Evolutionary conservation across 2,113 vertebrate genomes (phyloP).

Genomic region (Hippocampus barbouri): DNA sequence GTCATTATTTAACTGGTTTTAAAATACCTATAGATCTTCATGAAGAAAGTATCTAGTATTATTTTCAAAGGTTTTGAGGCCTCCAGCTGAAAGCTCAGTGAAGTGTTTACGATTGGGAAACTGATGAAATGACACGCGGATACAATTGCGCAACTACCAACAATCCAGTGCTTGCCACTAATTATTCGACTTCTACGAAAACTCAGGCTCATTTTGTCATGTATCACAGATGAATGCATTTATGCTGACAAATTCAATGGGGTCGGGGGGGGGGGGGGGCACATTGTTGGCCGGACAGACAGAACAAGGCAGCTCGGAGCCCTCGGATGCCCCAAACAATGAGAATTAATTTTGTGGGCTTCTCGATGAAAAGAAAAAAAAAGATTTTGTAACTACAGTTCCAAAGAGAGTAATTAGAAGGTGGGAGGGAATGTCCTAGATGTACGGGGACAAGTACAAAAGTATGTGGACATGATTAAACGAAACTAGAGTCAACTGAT

Average conservation of each 20-base stretch:
- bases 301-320: conserved; percentile 36
- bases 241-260: conserved; percentile 17
- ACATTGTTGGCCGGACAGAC: conserved; percentile 20
- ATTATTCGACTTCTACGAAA: background rate
- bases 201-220: background rate
- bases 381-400: conserved; percentile 47
- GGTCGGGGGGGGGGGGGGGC: conserved; percentile 3
- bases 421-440: conserved; percentile 13
- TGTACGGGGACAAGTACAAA: conserved; percentile 2
- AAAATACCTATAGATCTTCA: too few species aligned
- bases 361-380: conserved; percentile 46
- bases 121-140: background rate
- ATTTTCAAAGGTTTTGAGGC: background rate
- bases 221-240: conserved; percentile 8
- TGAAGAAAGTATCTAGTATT: background rate
- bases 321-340: conserved; percentile 26
- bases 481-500: background rate
- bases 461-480: background rate
- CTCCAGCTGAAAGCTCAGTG: background rate
- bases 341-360: conserved; percentile 24
- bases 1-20: too few species aligned
- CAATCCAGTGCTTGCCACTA: background rate
- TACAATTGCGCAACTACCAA: background rate
- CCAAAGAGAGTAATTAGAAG: conserved; percentile 33
- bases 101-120: background rate